Percentiles rank a stretch among this genome's conserved stretches.
These are phyloP conservation scores for Cepaea nemoralis DNA, from an alignment of 1,140 invertebrate genomes.

Conservation along the genomic window DNA sequence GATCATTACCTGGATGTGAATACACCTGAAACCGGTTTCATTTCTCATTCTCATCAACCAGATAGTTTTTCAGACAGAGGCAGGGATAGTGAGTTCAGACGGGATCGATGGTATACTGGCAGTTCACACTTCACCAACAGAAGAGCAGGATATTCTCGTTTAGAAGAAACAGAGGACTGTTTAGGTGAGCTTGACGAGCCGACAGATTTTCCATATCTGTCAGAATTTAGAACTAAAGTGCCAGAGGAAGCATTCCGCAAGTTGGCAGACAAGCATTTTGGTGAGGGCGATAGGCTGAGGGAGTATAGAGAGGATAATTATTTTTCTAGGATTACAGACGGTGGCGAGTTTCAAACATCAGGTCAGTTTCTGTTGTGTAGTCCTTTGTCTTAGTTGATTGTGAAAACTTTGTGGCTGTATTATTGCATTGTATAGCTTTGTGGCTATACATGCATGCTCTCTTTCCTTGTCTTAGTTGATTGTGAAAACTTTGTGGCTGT, in stretches of 20 bases:
- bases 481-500: too few species aligned
- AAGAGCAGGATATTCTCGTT: background rate
- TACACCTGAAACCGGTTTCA: background rate
- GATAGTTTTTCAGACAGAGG: background rate
- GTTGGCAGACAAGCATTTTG: conserved; percentile 25
- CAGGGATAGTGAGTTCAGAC: background rate
- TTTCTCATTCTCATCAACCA: background rate
- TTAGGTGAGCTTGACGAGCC: background rate
- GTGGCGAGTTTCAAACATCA: background rate
- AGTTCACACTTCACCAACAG: background rate
- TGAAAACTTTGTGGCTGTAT: too few species aligned
- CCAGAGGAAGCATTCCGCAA: background rate
- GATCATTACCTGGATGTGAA: background rate
- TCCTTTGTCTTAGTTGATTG: too few species aligned
- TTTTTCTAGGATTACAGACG: background rate
- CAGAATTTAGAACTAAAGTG: background rate
- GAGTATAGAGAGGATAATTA: background rate
- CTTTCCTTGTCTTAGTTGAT: too few species aligned
- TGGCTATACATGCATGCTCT: too few species aligned
- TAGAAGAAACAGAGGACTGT: background rate
- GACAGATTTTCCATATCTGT: background rate
- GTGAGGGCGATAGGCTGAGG: background rate
- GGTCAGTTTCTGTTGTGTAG: too few species aligned
- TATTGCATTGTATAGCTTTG: too few species aligned
- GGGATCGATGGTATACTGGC: background rate